A percentile compares a stretch with the other conserved stretches of the same genome.
These are phyloP conservation scores for Morelia viridis DNA, from an alignment of 2,797 vertebrate genomes.

Conservation along the genomic window DNA sequence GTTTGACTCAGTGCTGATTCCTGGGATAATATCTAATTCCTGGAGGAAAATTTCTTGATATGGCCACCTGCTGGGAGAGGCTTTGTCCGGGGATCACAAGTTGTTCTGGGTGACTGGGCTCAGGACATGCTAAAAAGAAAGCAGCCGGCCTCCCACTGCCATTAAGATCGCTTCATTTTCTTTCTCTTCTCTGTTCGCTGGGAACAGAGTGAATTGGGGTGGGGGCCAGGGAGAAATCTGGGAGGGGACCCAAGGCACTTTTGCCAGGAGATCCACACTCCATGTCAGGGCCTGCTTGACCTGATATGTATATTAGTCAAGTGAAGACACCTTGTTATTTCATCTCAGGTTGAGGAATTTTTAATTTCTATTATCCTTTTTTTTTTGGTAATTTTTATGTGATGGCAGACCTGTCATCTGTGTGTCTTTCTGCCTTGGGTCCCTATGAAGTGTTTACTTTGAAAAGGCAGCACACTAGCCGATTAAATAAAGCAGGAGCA, in stretches of 20 bases:
- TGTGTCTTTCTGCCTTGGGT: slow-evolving; percentile 69
- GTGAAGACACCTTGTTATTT: slow-evolving; percentile 61
- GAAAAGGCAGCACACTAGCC: slow-evolving; percentile 73
- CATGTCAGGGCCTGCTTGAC: slow-evolving; percentile 71
- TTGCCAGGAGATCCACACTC: slow-evolving; percentile 53
- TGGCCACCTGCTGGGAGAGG: slow-evolving; percentile 86
- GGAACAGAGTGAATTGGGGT: slow-evolving; percentile 72
- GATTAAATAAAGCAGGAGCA: slow-evolving; percentile 77
- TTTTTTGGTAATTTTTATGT: slow-evolving; percentile 50
- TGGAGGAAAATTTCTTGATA: slow-evolving; percentile 91
- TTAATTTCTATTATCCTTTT: neutral
- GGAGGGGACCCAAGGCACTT: slow-evolving; percentile 51
- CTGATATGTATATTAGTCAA: slow-evolving; percentile 31
- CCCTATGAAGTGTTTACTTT: slow-evolving; percentile 77
- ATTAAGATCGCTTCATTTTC: slow-evolving; percentile 97
- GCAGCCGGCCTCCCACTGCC: slow-evolving; percentile 87
- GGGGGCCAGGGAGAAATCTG: slow-evolving; percentile 35
- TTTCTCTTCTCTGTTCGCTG: slow-evolving; percentile 79
- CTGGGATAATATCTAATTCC: slow-evolving; percentile 95
- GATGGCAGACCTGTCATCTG: slow-evolving; percentile 54
- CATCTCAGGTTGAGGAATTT: slow-evolving; percentile 43
- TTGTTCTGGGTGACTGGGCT: slow-evolving; percentile 94
- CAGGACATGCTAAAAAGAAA: slow-evolving; percentile 87
- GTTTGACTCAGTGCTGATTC: slow-evolving; percentile 91
- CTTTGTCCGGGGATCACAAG: slow-evolving; percentile 95